phyloP scores from a whole-genome alignment of 2,888 invertebrate species.

The Xestoiulus laeticollis region DNA sequence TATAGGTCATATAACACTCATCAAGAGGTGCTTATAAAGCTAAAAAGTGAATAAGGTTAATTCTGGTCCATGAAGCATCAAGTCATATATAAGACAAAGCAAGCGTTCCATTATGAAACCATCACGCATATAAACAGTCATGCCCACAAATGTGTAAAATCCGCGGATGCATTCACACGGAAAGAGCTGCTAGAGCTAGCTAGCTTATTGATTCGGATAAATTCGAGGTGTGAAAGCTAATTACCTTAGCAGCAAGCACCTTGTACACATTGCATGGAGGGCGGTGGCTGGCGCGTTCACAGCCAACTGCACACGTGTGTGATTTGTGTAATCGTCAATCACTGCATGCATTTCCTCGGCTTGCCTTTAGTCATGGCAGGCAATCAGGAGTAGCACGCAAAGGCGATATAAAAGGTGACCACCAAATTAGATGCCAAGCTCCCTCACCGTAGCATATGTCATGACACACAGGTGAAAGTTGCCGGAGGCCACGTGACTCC shows the following conservation, averaged over 20 bases:
- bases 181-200: neutral
- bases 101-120: neutral
- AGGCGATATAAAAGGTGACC: constrained; percentile 20
- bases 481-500: constrained; percentile 25
- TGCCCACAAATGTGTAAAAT: too few species aligned
- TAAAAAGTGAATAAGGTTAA: too few species aligned
- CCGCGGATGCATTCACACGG: too few species aligned
- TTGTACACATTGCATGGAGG: neutral
- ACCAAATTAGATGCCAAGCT: constrained; percentile 17
- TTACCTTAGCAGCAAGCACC: neutral
- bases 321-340: constrained; percentile 37
- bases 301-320: neutral
- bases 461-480: constrained; percentile 33
- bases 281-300: constrained; percentile 7
- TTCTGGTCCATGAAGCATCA: too few species aligned
- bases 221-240: constrained; percentile 32
- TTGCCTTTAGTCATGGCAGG: constrained; percentile 25
- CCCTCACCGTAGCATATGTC: neutral
- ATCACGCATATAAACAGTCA: neutral
- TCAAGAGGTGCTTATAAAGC: too few species aligned
- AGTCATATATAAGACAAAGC: too few species aligned
- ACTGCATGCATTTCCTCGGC: constrained; percentile 22
- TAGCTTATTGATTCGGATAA: neutral
- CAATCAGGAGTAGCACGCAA: constrained; percentile 11
- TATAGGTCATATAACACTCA: too few species aligned